Conservation (phyloP, 2,797 vertebrate species). For the Balearica regulorum region DNA sequence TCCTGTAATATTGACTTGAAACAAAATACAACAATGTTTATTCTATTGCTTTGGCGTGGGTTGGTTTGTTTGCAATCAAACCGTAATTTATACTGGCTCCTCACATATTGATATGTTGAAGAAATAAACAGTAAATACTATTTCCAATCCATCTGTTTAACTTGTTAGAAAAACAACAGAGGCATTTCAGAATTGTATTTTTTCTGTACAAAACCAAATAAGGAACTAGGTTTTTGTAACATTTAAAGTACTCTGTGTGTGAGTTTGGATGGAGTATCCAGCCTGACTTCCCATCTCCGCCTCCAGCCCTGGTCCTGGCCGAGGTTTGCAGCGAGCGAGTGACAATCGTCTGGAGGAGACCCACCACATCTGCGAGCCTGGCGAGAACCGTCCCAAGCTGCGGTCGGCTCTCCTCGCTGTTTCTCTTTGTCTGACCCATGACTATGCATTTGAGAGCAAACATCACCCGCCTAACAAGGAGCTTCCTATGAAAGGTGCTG, state of each 20-base stretch:
- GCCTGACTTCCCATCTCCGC: neutral
- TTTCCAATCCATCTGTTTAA: conserved; percentile 78
- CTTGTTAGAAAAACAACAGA: conserved; percentile 71
- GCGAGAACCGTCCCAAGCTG: neutral
- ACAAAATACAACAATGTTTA: conserved; percentile 51
- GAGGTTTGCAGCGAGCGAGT: neutral
- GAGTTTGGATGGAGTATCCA: neutral
- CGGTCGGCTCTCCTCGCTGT: accelerated
- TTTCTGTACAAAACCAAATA: neutral
- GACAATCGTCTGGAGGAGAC: neutral
- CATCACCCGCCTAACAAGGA: neutral
- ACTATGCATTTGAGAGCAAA: neutral
- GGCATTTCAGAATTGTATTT: conserved; percentile 66
- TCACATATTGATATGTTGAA: conserved; percentile 77
- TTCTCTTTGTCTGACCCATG: neutral
- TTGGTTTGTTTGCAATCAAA: conserved; percentile 75
- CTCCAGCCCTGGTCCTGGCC: neutral
- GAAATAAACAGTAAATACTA: conserved; percentile 79
- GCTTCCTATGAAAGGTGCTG: neutral
- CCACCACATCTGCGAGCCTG: neutral
- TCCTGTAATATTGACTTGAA: conserved; percentile 52
- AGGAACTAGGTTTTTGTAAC: neutral
- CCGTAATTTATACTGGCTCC: conserved; percentile 73
- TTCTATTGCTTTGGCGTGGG: conserved; percentile 61
- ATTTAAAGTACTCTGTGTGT: neutral